Conservation (phyloP, 2,113 vertebrate species). For the Campylomormyrus numenius region DNA sequence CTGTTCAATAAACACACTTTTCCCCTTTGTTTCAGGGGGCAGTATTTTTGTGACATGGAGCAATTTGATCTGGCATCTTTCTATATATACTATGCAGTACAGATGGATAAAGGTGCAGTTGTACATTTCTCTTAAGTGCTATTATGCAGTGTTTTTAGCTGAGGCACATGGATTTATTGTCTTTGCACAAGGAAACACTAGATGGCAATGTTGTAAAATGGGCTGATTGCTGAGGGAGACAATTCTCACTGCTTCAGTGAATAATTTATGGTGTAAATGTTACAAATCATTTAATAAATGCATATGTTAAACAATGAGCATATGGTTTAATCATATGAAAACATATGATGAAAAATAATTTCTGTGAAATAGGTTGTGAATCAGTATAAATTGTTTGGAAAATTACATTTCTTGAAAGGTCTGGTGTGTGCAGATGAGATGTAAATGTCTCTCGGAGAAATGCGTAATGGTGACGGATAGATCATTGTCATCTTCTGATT, state of each 20-base stretch:
- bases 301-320: background rate
- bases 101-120: constrained; percentile 61
- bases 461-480: background rate
- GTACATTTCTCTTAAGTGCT: background rate
- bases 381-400: background rate
- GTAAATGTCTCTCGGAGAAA: background rate
- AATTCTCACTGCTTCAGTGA: background rate
- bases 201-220: constrained; percentile 10
- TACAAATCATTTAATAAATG: background rate
- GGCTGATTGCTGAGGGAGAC: background rate
- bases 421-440: background rate
- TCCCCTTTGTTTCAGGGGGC: constrained; percentile 50
- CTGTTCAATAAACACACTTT: background rate
- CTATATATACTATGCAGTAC: constrained; percentile 59
- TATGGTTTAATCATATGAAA: background rate
- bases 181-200: background rate
- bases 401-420: background rate
- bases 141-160: background rate
- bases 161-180: background rate
- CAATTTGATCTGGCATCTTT: constrained; percentile 58
- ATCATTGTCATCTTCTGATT: background rate
- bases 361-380: background rate
- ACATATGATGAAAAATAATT: background rate
- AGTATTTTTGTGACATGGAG: constrained; percentile 64
- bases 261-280: background rate